Base-by-base conservation (phyloP, 2,797 vertebrate genomes). In the Ciconia nigra region DNA sequence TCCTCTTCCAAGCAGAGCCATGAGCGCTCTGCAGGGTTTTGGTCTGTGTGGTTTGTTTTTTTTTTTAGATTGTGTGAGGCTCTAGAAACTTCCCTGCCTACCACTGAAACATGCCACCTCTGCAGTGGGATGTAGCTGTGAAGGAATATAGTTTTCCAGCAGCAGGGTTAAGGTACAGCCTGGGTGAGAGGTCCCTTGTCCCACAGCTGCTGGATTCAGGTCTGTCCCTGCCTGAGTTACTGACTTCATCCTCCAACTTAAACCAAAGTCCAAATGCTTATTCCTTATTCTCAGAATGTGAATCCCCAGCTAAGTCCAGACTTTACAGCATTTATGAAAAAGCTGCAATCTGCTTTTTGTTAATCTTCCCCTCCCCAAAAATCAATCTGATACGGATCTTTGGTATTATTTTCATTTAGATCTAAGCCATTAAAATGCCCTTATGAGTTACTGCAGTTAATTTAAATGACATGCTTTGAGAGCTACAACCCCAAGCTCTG, bases 381-480 rank as follows among this genome's bases (percentile, higher is more conserved):
- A 96, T 96, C 90, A 89, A 96, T 94, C 79, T 54, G 84, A 70
- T 89, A 54, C 2, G 15, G 66, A 92, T 66, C 69, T 89, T 90
- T 19, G 22, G 67, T 95, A 89, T 96, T 97, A 90, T 97, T 97
- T 97, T 97, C 66, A 85, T 95, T 96, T 96, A 83, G 66, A 74
- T 69, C 90, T 87, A 83, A 82, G n/a, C 85, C 81, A 91, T 98
- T 97, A 97, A 97, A 96, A 94, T 80, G 92, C 94, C 87, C 67
- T 62, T 76, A 96, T 97, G 96, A 98, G 86, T 98, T 97, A 97
- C 66, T 88, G 83, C 92, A 35, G 52, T 87, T 95, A 94, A 96
- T 97, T 92, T 87, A 90, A 97, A 96, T 92, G 51, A 82, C 8
- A 26, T 62, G 58, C 62, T 58, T 71, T 79, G 92, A 82, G 89